Evolutionary conservation across 2,113 vertebrate species (phyloP).

Genomic region (Cheirogaleus medius): DNA sequence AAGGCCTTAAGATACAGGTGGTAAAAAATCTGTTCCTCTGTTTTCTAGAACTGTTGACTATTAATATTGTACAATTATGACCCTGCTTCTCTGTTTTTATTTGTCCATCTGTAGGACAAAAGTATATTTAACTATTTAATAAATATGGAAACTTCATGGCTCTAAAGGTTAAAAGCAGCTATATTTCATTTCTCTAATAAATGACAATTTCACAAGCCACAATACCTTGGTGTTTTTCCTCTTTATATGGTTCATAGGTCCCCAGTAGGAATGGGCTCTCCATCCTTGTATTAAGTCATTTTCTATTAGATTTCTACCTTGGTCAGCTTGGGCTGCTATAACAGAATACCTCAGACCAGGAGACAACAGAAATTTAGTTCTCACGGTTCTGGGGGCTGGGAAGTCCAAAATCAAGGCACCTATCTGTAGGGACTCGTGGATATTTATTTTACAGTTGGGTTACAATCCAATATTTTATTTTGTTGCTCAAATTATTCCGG

Average conservation of each 20-base stretch:
- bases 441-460: not conserved
- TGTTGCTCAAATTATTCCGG: not conserved
- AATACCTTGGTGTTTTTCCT: not conserved
- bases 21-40: not conserved
- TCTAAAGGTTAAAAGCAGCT: not conserved
- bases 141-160: not conserved
- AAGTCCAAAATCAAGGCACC: not conserved
- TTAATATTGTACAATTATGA: too few relatives aligned
- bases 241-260: not conserved
- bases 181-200: not conserved
- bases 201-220: not conserved
- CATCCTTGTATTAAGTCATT: not conserved
- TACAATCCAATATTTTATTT: not conserved
- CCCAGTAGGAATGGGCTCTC: not conserved
- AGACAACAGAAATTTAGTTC: not conserved
- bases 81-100: not conserved
- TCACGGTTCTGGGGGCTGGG: not conserved
- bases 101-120: not conserved
- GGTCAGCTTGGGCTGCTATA: not conserved
- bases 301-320: not conserved
- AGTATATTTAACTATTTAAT: not conserved
- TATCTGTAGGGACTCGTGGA: not conserved
- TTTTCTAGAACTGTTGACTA: not conserved
- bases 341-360: not conserved
- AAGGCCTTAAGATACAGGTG: not conserved